Percentiles rank a stretch among this genome's conserved stretches.
These are phyloP conservation scores for Alaudala cheleensis DNA, from an alignment of 2,113 vertebrate species.

Conservation along the genomic window DNA sequence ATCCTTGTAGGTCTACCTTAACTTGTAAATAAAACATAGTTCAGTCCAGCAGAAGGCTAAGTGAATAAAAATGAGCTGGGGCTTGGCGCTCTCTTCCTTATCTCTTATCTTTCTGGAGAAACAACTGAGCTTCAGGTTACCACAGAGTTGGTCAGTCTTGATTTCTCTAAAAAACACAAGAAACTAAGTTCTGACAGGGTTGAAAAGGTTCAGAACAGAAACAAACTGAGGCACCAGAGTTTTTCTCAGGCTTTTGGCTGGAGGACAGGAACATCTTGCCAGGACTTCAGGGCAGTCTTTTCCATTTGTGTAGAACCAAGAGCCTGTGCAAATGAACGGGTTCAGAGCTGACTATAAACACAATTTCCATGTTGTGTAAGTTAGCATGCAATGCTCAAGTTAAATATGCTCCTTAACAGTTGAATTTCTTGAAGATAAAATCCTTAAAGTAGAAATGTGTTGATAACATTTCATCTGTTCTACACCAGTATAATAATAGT, in stretches of 20 bases:
- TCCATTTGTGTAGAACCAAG: background rate
- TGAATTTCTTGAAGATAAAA: background rate
- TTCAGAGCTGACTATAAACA: background rate
- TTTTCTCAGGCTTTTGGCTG: background rate
- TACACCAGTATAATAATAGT: too few species aligned
- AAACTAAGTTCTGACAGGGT: background rate
- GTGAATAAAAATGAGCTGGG: background rate
- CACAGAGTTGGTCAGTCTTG: background rate
- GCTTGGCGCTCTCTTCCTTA: accelerated
- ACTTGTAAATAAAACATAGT: background rate
- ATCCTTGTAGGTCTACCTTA: background rate
- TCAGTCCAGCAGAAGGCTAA: background rate
- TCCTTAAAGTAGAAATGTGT: background rate
- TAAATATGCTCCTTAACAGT: background rate
- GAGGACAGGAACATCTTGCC: background rate
- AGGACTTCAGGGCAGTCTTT: background rate
- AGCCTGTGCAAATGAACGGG: background rate
- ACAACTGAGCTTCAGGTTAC: background rate
- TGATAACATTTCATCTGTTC: background rate
- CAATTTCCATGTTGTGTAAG: background rate
- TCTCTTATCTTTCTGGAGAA: background rate
- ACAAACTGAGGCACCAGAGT: background rate
- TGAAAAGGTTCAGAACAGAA: background rate
- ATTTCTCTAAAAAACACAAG: background rate
- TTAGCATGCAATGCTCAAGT: background rate